Conservation (phyloP, 2,888 invertebrate genomes). For the Actias luna region DNA sequence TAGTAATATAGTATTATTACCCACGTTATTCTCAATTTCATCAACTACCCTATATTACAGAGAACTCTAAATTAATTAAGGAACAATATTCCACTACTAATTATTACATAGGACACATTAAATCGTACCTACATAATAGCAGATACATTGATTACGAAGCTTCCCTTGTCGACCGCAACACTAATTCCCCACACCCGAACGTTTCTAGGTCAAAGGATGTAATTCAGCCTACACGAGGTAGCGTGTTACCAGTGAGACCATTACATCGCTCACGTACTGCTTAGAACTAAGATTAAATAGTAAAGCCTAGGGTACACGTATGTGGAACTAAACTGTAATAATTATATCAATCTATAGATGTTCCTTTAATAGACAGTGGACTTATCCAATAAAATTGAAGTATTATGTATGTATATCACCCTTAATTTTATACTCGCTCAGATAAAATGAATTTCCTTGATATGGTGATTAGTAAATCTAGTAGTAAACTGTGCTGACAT, state of each 20-base stretch:
- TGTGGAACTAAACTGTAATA: background rate
- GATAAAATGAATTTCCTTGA: no score
- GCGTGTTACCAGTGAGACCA: constrained; percentile 8
- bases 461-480: background rate
- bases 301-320: background rate
- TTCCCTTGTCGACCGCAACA: constrained; percentile 12
- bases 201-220: constrained; percentile 18
- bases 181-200: constrained; percentile 12
- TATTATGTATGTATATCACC: no score
- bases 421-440: no score
- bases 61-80: background rate
- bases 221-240: constrained; percentile 9
- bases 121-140: background rate
- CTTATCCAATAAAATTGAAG: background rate
- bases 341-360: background rate
- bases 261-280: constrained; percentile 7
- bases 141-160: constrained; percentile 13
- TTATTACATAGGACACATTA: background rate
- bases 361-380: background rate
- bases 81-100: background rate
- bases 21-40: background rate
- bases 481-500: no score
- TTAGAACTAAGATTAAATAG: constrained; percentile 6
- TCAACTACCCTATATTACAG: background rate
- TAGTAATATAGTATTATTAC: no score